Base-by-base conservation (phyloP, 2,113 vertebrate genomes). In the Anoplopoma fimbria region DNA sequence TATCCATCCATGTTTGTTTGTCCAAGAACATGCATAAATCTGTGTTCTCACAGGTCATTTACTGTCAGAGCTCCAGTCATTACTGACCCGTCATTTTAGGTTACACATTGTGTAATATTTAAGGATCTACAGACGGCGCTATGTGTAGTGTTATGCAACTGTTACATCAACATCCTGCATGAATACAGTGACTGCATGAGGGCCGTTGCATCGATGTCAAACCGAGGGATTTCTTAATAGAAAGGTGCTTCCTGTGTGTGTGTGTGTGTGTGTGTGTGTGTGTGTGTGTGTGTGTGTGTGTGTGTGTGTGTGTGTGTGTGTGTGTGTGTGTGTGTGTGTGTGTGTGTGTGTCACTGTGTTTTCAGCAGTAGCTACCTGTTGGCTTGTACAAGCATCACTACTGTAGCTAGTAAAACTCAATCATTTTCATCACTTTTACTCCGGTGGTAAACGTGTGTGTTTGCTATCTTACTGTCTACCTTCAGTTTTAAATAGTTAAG, bases 231-330 rank as follows among this genome's bases (percentile, higher is more conserved):
- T 90, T 87, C 89, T 87, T 45, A 69, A 85, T 9, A 58, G 38
- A 77, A 92, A 92, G 87, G 87, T 90, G 90, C 81, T 89, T 93
- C 90, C 89, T 81, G 73, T 80, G 69, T 45, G 53, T 67, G 67
- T 75, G 36, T 76, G 51, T 68, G 72, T 71, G 57, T 79, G 33
- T 63, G 65, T 81, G 75, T 79, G 70, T 45, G 53, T 65, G 69
- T 75, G 42, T 76, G 45, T 63, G 69, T 60, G 57, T 77, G 33
- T 81, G 73, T 80, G 68, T 38, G 47, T 67, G 65, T 75, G 42
- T 78, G 47, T 67, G 71, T 69, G 55, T n/a, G 4, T 78, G 29
- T 61, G 0, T 36, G 62, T 93, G 80, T 83, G 76, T 83, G 74
- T 36, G 45, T 69, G 74, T 75, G 47, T 77, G 71, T 57, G 72